Evolutionary conservation across 2,113 vertebrate genomes (phyloP).

Genomic region (Chamaea fasciata): DNA sequence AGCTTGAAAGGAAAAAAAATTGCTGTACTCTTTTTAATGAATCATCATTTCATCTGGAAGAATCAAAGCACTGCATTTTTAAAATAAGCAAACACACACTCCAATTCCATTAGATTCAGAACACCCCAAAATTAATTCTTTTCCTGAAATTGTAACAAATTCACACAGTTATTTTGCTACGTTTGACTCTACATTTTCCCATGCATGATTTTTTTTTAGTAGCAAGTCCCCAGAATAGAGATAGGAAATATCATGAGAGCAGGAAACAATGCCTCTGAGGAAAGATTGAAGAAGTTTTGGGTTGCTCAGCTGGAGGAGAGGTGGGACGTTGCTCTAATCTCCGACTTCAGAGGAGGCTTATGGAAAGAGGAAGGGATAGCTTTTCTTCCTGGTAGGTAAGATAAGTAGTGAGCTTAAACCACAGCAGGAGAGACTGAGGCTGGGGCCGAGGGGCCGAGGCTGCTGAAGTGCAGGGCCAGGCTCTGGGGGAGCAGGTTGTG

Average conservation of each 20-base stretch:
- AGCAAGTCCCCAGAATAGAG: accelerated
- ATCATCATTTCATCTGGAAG: neutral
- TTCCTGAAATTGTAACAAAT: neutral
- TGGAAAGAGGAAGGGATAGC: conserved; percentile 11
- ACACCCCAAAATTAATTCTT: neutral
- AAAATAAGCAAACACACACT: neutral
- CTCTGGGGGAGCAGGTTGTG: neutral
- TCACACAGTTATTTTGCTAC: neutral
- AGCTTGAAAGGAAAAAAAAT: neutral
- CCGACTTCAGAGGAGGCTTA: neutral
- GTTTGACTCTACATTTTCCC: neutral
- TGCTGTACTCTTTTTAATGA: neutral
- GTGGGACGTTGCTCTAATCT: conserved; percentile 11
- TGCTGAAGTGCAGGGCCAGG: neutral
- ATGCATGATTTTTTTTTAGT: neutral
- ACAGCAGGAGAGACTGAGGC: conserved; percentile 18
- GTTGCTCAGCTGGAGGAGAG: conserved; percentile 35
- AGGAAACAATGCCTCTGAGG: conserved; percentile 17
- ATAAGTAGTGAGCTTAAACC: conserved; percentile 51
- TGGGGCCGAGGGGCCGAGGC: neutral
- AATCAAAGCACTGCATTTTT: neutral
- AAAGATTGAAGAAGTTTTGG: neutral
- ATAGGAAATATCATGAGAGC: neutral
- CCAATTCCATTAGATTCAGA: neutral
- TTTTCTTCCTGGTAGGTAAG: conserved; percentile 45